Base-by-base conservation (phyloP, 2,113 vertebrate genomes). In the Silurus asotus region DNA sequence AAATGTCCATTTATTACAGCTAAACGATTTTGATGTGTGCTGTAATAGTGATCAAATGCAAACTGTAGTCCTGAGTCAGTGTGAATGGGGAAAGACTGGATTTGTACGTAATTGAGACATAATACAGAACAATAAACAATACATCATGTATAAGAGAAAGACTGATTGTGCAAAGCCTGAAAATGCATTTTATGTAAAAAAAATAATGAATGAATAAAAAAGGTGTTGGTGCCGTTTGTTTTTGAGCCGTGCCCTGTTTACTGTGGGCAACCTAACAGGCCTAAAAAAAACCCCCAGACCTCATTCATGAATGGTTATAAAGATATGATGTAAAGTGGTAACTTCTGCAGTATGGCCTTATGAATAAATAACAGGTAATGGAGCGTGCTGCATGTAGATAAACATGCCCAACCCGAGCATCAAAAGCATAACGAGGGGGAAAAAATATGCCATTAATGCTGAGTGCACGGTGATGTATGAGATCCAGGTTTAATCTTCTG, bases 301-400 rank as follows among this genome's bases (percentile, higher is more conserved):
- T 81, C 48, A 8, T 56, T 37, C n/a, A 48, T 75, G 76, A 19
- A 37, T 75, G 77, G 72, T 67, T 45, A 65, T 48, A 76, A 85
- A 49, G n/a, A 74, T 25, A 19, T 17, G 64, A 80, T 81, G 48
- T 88, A 79, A 86, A 28, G 28, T 56, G 25, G 84, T 81, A 23
- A 69, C n/a, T 28, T 70, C 51, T 55, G 51, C 11, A 79, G 58
- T 65, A 28, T 37, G 9, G 48, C 61, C 70, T 86, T 75, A 86
- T 86, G 45, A 86, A 86, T 86, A 86, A 82, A 82, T 82, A 82
- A 86, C 56, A 75, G 67, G 53, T 86, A 86, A 82, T 86, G 69
- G 79, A 75, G 11, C 48, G 9, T n/a, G 28, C 48, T 19, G 2
- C 8, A 15, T 62, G 80, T 55, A 81, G 23, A 86, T 70, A 13